Evolutionary conservation across 2,888 invertebrate genomes (phyloP).

Genomic region (Ectemnius continuus): DNA sequence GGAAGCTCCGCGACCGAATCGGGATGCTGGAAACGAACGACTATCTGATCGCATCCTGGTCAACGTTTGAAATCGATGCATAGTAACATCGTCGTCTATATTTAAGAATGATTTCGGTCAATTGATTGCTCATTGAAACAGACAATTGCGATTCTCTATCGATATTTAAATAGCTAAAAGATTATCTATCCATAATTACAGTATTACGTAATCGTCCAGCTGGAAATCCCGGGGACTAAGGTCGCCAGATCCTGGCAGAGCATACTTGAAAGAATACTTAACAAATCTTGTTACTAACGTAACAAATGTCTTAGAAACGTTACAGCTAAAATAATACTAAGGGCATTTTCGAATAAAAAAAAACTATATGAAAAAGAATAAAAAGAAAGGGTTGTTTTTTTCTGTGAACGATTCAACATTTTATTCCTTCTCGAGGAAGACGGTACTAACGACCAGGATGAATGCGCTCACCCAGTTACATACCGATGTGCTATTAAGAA

Average conservation of each 20-base stretch:
- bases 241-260: conserved; percentile 35
- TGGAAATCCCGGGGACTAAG: conserved; percentile 47
- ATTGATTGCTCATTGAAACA: background rate
- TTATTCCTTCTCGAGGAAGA: background rate
- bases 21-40: too few relatives aligned
- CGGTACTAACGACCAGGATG: background rate
- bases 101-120: background rate
- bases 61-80: background rate
- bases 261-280: too few relatives aligned
- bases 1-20: too few relatives aligned
- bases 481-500: conserved; percentile 5
- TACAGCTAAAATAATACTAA: too few relatives aligned
- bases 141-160: background rate
- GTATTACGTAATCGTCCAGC: conserved; percentile 42
- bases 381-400: too few relatives aligned
- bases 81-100: background rate
- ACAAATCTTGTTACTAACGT: too few relatives aligned
- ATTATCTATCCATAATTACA: conserved; percentile 28
- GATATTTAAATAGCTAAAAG: conserved; percentile 18
- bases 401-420: too few relatives aligned
- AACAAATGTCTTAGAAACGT: too few relatives aligned
- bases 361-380: too few relatives aligned
- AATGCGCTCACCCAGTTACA: conserved; percentile 1
- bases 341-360: too few relatives aligned
- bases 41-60: background rate